These are phyloP conservation scores for Agrochola macilenta DNA, from an alignment of 2,888 invertebrate species.

Conservation along the genomic window DNA sequence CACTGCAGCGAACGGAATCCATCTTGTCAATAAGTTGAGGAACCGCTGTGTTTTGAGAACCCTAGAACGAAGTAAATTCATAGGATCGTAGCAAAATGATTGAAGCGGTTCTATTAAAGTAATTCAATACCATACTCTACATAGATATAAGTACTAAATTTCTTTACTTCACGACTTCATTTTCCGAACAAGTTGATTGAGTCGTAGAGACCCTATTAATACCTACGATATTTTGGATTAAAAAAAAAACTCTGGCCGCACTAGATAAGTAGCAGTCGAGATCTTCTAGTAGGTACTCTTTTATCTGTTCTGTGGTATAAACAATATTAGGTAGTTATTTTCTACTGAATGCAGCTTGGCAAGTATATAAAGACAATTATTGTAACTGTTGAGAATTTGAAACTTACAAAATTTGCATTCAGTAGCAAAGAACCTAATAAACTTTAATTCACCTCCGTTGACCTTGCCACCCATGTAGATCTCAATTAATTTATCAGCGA, in stretches of 20 bases:
- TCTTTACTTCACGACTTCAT: slow-evolving; percentile 6
- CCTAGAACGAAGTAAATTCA: slow-evolving; percentile 48
- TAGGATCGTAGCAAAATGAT: slow-evolving; percentile 65
- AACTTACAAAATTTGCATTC: not conserved
- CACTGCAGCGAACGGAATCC: not conserved
- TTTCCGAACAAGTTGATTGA: slow-evolving; percentile 3
- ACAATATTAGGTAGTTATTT: not conserved
- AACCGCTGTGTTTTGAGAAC: slow-evolving; percentile 24
- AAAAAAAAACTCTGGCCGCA: not conserved
- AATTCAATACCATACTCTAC: slow-evolving; percentile 44
- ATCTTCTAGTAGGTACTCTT: not conserved
- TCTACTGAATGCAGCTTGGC: not conserved
- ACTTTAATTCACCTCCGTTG: not conserved
- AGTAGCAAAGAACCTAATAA: not conserved
- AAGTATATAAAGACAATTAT: not conserved
- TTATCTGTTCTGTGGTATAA: no score
- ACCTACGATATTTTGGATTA: not conserved
- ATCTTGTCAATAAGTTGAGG: not conserved
- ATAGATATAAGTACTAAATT: slow-evolving; percentile 36
- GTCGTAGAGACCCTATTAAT: not conserved
- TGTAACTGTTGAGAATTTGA: not conserved
- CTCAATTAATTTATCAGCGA: not conserved
- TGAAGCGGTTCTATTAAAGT: slow-evolving; percentile 63
- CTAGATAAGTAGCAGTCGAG: no score
- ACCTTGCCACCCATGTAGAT: not conserved